A percentile compares a stretch with the other conserved stretches of the same genome.
Conservation (phyloP, 2,113 vertebrate species). For the Herpetotheres cachinnans region DNA sequence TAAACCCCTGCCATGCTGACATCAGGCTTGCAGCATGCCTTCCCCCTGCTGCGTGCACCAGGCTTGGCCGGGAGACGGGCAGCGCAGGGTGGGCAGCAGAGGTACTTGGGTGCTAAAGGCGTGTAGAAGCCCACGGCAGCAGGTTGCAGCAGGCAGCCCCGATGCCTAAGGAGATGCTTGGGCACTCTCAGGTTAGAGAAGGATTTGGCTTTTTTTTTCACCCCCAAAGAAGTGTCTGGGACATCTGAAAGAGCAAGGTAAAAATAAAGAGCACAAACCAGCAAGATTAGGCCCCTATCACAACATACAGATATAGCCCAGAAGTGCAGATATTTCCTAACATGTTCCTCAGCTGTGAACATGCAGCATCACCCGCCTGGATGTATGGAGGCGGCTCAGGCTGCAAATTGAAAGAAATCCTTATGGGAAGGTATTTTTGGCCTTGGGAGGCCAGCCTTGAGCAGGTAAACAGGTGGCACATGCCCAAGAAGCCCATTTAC, state of each 20-base stretch:
- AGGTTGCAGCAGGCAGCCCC: not conserved
- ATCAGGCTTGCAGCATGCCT: not conserved
- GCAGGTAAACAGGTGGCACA: not conserved
- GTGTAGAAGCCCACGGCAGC: fast-evolving
- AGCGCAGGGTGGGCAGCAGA: not conserved
- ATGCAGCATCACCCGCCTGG: not conserved
- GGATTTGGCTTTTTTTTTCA: not conserved
- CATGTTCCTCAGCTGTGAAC: not conserved
- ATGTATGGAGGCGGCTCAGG: not conserved
- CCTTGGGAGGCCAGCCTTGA: not conserved
- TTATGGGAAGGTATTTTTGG: not conserved
- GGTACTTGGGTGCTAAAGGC: not conserved
- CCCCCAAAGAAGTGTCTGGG: not conserved
- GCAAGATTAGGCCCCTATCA: not conserved
- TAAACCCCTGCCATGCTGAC: not conserved
- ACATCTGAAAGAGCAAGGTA: not conserved
- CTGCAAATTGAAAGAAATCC: not conserved
- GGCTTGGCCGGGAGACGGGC: not conserved
- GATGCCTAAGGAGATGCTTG: not conserved
- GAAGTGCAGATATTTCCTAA: not conserved
- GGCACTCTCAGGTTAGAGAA: not conserved
- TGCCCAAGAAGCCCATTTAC: not conserved
- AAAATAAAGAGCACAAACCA: not conserved
- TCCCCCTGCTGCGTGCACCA: not conserved
- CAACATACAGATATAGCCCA: not conserved